Base-by-base conservation (phyloP, 2,888 invertebrate genomes). In the Onthophagus sagittarius region DNA sequence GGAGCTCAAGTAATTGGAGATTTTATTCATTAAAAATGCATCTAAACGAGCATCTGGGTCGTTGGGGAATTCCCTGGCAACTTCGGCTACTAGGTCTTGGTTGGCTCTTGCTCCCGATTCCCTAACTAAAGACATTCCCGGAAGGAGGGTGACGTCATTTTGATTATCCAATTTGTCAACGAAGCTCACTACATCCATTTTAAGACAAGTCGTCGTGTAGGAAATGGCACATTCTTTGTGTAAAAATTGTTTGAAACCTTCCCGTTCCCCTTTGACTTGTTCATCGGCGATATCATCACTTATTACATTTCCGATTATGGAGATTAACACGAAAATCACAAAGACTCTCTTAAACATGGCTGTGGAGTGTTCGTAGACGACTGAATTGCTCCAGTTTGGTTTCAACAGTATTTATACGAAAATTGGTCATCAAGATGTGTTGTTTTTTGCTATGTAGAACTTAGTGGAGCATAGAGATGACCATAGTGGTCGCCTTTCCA, bases 11-110 rank as follows among this genome's bases (percentile, higher is more conserved):
- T 94, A 92, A 76, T 88, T 90, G 14, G 91, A 90, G 70, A 94
- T 85, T 81, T 91, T 91, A 79, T 90, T 92, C 77, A 93, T 80
- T 39, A 95, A 86, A 79, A 91, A 93, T 63, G 92, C 93, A 81
- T 94, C 94, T 71, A 95, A 84, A 39, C 93, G 88, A 70, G 92
- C 92, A 79, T 93, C 92, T 9, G 93, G 91, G 81, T 93, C 93
- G 67, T 92, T 90, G 0, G 93, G 93, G 80, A 93, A 90, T 67
- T 92, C 90, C 75, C 93, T 88, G 0, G 94, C 93, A 2, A 94
- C 84, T 81, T 94, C 93, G 0, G 92, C 91, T 77, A 93, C 91
- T 63, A 93, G 88, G 77, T 93, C 92, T 1, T 91, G 88, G 6
- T 83, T 81, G 65, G 81, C 83, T 70, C 86, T 83, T 39, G 80